phyloP scores from a whole-genome alignment of 1,140 invertebrate genomes.

The Laodelphax striatellus region DNA sequence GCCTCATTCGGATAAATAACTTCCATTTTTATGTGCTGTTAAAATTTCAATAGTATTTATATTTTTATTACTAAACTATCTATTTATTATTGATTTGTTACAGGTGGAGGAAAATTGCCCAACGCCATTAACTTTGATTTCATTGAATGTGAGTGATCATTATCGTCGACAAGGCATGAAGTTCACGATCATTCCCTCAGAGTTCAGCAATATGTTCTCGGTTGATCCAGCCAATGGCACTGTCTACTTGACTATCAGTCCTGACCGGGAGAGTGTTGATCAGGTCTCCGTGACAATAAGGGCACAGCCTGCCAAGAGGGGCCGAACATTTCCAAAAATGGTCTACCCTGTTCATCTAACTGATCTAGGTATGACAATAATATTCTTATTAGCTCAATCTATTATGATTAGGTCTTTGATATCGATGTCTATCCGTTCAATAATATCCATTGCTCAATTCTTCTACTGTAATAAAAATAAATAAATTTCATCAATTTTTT shows the following conservation, averaged over 20 bases:
- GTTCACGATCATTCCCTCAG: slow-evolving; percentile 42
- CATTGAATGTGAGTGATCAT: slow-evolving; percentile 39
- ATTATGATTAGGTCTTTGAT: too few species aligned
- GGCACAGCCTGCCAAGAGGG: slow-evolving; percentile 52
- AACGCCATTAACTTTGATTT: slow-evolving; percentile 53
- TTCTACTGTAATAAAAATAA: too few species aligned
- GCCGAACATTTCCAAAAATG: slow-evolving; percentile 42
- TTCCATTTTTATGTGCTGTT: too few species aligned
- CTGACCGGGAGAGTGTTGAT: slow-evolving; percentile 52
- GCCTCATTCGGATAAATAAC: too few species aligned
- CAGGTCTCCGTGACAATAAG: slow-evolving; percentile 54
- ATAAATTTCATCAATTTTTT: too few species aligned
- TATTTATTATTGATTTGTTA: background rate
- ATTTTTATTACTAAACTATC: too few species aligned
- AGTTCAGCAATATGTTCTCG: slow-evolving; percentile 42
- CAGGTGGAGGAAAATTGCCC: slow-evolving; percentile 55
- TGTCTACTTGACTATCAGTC: slow-evolving; percentile 50
- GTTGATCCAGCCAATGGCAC: slow-evolving; percentile 60
- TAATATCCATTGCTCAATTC: too few species aligned
- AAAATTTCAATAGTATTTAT: too few species aligned
- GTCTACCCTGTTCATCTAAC: slow-evolving; percentile 57
- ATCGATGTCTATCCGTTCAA: too few species aligned
- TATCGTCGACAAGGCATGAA: slow-evolving; percentile 27
- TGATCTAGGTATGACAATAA: slow-evolving; percentile 40
- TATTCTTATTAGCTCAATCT: background rate